These are phyloP conservation scores for Orgyia antiqua DNA, from an alignment of 2,888 invertebrate genomes.

Conservation along the genomic window DNA sequence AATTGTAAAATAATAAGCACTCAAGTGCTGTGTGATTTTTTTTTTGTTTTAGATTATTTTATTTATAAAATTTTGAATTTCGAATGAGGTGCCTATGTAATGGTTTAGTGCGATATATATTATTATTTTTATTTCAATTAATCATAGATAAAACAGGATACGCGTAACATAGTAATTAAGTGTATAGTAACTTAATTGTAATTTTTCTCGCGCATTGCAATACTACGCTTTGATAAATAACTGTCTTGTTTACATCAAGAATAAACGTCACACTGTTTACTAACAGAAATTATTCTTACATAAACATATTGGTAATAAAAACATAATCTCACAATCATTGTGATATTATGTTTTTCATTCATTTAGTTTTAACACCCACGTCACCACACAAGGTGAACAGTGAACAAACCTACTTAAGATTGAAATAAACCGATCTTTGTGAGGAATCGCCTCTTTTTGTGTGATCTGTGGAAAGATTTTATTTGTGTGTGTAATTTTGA, in stretches of 20 bases:
- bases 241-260: conserved; percentile 2
- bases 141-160: too few species aligned
- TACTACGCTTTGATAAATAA: not conserved
- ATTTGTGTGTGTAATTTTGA: conserved; percentile 26
- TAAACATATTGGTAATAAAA: conserved; percentile 5
- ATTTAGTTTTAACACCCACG: not conserved
- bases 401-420: conserved; percentile 7
- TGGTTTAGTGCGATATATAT: too few species aligned
- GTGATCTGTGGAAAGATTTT: conserved; percentile 25
- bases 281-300: conserved; percentile 2
- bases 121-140: too few species aligned
- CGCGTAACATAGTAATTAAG: too few species aligned
- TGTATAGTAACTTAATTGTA: too few species aligned
- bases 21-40: too few species aligned
- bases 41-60: too few species aligned
- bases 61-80: too few species aligned
- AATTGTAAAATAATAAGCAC: too few species aligned
- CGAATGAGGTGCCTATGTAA: too few species aligned
- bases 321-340: conserved; percentile 2
- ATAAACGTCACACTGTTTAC: conserved; percentile 5
- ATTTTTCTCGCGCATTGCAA: not conserved
- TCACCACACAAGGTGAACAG: too few species aligned
- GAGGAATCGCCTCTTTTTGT: conserved; percentile 42
- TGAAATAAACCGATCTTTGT: conserved; percentile 35
- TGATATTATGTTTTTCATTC: conserved; percentile 1